Conservation (phyloP, 2,113 vertebrate genomes). For the Crypturellus undulatus region DNA sequence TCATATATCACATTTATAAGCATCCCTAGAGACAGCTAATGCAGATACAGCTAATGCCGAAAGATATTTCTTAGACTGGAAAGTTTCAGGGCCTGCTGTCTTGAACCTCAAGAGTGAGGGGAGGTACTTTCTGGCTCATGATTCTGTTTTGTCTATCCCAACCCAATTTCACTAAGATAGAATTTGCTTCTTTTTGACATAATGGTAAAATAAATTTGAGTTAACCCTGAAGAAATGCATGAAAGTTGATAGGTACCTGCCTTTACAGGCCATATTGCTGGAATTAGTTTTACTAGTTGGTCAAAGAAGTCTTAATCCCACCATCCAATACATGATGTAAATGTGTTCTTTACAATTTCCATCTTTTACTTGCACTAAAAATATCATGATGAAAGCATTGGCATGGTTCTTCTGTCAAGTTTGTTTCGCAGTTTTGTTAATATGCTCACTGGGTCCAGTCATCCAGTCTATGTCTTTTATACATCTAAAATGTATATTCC, state of each 20-base stretch:
- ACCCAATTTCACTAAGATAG: not conserved
- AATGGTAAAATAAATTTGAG: not conserved
- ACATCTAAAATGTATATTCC: not conserved
- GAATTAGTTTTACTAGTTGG: not conserved
- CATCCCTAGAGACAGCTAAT: not conserved
- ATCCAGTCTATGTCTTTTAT: not conserved
- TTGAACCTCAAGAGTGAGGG: slow-evolving; percentile 21
- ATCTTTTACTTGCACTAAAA: not conserved
- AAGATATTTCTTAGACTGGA: not conserved
- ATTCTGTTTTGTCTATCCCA: not conserved
- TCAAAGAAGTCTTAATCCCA: not conserved
- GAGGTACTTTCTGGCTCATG: not conserved
- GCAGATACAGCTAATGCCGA: not conserved
- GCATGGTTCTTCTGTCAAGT: not conserved
- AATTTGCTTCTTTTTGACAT: not conserved
- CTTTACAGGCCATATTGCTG: not conserved
- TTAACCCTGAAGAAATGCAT: not conserved
- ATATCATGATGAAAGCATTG: not conserved
- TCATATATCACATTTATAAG: slow-evolving; percentile 45
- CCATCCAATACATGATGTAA: not conserved
- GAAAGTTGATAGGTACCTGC: not conserved
- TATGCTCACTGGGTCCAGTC: not conserved
- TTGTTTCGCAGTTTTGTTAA: not conserved
- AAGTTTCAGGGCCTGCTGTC: not conserved
- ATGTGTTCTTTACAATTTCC: not conserved